Evolutionary conservation across 2,888 invertebrate species (phyloP).

Genomic region (Drosophila diplacantha): DNA sequence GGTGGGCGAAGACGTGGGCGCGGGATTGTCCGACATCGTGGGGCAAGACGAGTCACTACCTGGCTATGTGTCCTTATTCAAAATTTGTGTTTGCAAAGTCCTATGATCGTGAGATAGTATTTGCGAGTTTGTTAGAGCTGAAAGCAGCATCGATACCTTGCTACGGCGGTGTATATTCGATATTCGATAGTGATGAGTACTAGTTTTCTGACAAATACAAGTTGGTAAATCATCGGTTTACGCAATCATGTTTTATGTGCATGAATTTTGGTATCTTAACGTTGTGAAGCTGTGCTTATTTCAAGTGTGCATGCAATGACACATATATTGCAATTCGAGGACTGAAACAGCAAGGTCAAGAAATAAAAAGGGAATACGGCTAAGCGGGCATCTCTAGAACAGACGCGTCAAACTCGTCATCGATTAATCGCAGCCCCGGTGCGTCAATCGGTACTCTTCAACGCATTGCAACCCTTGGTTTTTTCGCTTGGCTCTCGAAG

Average conservation of each 20-base stretch:
- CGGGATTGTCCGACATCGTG: constrained; percentile 68
- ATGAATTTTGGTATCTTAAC: not conserved
- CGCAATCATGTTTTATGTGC: too few relatives aligned
- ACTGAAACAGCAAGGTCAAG: too few relatives aligned
- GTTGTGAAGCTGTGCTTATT: not conserved
- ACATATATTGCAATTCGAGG: too few relatives aligned
- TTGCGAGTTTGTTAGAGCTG: constrained; percentile 15
- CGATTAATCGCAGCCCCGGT: constrained; percentile 20
- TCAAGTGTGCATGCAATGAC: not conserved
- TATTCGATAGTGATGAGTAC: not conserved
- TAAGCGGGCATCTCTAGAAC: not conserved
- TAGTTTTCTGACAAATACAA: too few relatives aligned
- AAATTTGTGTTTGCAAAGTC: constrained; percentile 23
- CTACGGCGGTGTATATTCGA: not conserved
- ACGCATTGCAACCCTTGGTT: constrained; percentile 48
- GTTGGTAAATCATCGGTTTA: too few relatives aligned
- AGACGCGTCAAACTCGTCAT: not conserved
- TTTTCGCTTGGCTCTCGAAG: constrained; percentile 50
- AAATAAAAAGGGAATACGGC: not conserved
- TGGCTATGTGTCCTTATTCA: constrained; percentile 46
- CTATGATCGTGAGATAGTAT: constrained; percentile 26
- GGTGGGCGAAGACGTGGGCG: constrained; percentile 42
- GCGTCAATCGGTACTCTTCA: constrained; percentile 23
- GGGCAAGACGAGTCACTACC: constrained; percentile 19
- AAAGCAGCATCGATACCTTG: not conserved